These are phyloP conservation scores for Notechis scutatus DNA, from an alignment of 2,113 vertebrate genomes.

Conservation along the genomic window DNA sequence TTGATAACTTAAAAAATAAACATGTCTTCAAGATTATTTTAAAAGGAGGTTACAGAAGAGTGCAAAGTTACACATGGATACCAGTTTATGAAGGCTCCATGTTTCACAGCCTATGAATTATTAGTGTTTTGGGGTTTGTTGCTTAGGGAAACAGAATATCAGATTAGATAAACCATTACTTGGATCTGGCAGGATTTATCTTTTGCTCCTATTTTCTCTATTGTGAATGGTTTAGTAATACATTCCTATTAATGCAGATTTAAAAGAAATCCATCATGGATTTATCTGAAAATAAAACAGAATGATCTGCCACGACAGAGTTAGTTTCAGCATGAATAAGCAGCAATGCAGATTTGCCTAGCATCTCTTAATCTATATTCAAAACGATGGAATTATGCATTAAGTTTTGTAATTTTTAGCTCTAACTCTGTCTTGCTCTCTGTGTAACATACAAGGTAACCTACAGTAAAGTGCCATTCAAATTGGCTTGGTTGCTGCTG, in stretches of 20 bases:
- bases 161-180: not conserved
- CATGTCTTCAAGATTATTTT: not conserved
- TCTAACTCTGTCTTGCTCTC: not conserved
- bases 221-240: not conserved
- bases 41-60: not conserved
- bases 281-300: not conserved
- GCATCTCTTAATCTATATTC: not conserved
- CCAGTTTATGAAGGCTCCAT: not conserved
- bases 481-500: not conserved
- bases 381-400: not conserved
- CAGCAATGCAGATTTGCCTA: not conserved
- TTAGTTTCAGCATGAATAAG: not conserved
- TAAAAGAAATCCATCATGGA: not conserved
- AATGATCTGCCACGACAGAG: not conserved
- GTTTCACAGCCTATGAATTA: not conserved
- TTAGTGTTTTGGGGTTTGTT: not conserved
- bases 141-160: not conserved
- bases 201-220: not conserved
- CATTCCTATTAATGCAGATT: not conserved
- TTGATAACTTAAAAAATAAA: not conserved
- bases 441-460: not conserved
- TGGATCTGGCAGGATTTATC: not conserved
- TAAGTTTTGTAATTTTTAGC: not conserved
- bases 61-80: not conserved
- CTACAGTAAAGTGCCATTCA: not conserved